phyloP scores from a whole-genome alignment of 2,113 vertebrate species.

The Chaetops frenatus region DNA sequence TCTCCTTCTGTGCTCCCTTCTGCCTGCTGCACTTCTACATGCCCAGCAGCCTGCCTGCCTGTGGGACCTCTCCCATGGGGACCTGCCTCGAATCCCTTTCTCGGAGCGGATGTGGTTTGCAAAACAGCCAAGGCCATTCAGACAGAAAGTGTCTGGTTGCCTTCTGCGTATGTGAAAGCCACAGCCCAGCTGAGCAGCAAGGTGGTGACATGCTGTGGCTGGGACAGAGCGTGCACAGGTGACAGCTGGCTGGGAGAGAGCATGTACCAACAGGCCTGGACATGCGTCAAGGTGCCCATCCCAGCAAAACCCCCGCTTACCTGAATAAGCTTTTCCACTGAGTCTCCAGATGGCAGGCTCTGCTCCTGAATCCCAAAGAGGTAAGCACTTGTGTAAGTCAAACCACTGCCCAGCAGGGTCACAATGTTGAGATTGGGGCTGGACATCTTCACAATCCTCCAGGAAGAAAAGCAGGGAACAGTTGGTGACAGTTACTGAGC shows the following conservation, averaged over 20 bases:
- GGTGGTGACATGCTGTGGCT: not conserved
- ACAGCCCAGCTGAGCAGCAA: not conserved
- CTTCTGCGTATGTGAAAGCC: not conserved
- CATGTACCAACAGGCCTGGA: accelerated
- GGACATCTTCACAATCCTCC: constrained; percentile 98
- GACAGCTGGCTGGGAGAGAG: not conserved
- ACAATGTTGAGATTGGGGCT: constrained; percentile 95
- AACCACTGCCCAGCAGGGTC: constrained; percentile 86
- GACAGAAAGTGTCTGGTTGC: not conserved
- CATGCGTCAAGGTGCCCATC: not conserved
- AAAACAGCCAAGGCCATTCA: not conserved
- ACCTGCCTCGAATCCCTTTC: not conserved
- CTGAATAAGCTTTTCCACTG: constrained; percentile 77
- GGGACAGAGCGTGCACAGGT: not conserved
- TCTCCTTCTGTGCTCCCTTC: not conserved
- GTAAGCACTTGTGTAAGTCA: constrained; percentile 88
- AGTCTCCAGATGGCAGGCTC: constrained; percentile 43
- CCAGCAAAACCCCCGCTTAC: constrained; percentile 48
- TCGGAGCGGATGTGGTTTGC: not conserved
- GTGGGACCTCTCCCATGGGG: not conserved
- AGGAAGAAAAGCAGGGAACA: constrained; percentile 25
- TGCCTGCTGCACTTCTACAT: not conserved
- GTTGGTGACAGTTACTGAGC: not conserved
- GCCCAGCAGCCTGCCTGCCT: not conserved
- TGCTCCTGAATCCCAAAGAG: constrained; percentile 82